These are phyloP conservation scores for Anas platyrhynchos DNA, from an alignment of 2,113 vertebrate species.

Conservation along the genomic window DNA sequence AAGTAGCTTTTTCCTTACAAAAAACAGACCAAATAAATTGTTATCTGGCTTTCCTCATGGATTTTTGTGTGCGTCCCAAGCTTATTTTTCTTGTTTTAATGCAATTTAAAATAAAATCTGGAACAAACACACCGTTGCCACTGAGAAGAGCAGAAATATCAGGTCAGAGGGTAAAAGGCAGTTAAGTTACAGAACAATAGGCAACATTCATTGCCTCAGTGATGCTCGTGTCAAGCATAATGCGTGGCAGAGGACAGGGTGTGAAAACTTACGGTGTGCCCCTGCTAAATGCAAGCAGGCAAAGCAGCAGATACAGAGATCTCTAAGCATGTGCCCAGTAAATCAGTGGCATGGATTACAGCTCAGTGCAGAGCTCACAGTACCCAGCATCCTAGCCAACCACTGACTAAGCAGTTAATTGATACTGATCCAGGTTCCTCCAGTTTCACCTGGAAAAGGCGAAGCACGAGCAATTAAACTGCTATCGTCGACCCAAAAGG, in stretches of 20 bases:
- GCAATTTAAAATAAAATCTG: background rate
- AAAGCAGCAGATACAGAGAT: background rate
- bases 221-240: background rate
- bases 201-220: background rate
- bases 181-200: background rate
- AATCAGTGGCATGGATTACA: background rate
- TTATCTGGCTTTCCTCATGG: background rate
- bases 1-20: background rate
- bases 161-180: background rate
- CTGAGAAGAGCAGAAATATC: background rate
- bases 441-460: background rate
- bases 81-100: background rate
- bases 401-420: background rate
- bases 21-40: background rate
- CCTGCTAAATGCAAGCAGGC: background rate
- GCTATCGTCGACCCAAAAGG: background rate
- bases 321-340: background rate
- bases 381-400: background rate
- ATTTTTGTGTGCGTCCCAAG: background rate
- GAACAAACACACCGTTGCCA: background rate
- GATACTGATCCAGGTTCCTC: background rate
- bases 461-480: background rate
- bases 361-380: background rate
- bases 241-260: background rate
- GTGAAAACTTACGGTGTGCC: rapidly evolving